Evolutionary conservation across 2,797 vertebrate genomes (phyloP).

Genomic region (Amniataba percoides): DNA sequence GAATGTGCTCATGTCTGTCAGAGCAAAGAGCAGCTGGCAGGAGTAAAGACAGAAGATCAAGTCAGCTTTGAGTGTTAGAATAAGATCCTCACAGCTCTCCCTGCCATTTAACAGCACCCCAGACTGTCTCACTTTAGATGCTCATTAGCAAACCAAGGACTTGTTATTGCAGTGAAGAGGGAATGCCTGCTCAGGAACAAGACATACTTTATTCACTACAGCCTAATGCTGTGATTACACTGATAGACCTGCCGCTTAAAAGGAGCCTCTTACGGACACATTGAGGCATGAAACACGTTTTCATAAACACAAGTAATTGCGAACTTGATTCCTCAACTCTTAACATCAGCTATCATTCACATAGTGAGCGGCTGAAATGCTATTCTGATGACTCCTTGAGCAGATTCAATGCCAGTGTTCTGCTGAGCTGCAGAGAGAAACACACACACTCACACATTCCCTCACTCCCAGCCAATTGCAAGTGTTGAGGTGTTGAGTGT

Average conservation of each 20-base stretch:
- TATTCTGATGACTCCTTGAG: constrained; percentile 47
- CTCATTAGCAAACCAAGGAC: constrained; percentile 74
- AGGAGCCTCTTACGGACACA: constrained; percentile 43
- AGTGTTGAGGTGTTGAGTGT: constrained; percentile 76
- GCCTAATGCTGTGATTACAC: constrained; percentile 49
- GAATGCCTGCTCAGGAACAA: constrained; percentile 59
- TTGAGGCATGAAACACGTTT: constrained; percentile 51
- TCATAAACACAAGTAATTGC: constrained; percentile 54
- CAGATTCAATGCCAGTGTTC: constrained; percentile 58
- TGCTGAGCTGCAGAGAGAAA: constrained; percentile 62
- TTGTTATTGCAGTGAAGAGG: constrained; percentile 65
- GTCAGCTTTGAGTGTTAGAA: constrained; percentile 85
- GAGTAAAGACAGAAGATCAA: constrained; percentile 83
- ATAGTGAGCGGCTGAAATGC: constrained; percentile 40
- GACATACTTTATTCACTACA: constrained; percentile 50
- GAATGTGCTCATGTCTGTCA: constrained; percentile 88
- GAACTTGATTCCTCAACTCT: constrained; percentile 41
- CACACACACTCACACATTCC: constrained; percentile 41
- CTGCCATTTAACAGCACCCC: constrained; percentile 83
- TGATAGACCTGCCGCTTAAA: constrained; percentile 49
- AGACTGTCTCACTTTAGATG: constrained; percentile 71
- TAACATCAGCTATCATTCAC: constrained; percentile 45
- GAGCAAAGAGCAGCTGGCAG: constrained; percentile 88
- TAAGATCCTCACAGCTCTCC: constrained; percentile 81
- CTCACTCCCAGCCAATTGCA: constrained; percentile 49